phyloP scores from a whole-genome alignment of 1,140 invertebrate genomes.

The Halyomorpha halys region DNA sequence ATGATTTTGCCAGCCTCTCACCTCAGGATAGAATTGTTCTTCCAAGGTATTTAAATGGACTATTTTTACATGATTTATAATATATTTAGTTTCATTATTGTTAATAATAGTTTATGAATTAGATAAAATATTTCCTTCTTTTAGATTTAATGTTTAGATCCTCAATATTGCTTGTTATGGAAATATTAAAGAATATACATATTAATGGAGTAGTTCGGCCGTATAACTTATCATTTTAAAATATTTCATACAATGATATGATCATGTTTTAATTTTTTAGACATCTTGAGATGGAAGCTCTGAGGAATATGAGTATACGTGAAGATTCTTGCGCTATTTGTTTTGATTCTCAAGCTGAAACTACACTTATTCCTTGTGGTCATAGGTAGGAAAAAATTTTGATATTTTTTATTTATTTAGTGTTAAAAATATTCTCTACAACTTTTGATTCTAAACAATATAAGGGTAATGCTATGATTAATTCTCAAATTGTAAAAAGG shows the following conservation, averaged over 20 bases:
- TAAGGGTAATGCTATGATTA: too few relatives aligned
- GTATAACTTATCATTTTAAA: too few relatives aligned
- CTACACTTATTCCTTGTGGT: slow-evolving; percentile 65
- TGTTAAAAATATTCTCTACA: not conserved
- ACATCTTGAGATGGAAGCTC: slow-evolving; percentile 61
- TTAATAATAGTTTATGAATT: not conserved
- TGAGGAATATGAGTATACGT: slow-evolving; percentile 60
- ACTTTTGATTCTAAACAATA: not conserved
- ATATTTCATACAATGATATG: too few relatives aligned
- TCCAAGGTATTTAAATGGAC: slow-evolving; percentile 40
- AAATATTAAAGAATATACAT: too few relatives aligned
- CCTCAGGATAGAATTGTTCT: slow-evolving; percentile 58
- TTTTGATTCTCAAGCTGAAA: slow-evolving; percentile 66
- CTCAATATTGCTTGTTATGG: too few relatives aligned
- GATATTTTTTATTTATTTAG: not conserved
- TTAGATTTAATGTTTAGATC: too few relatives aligned
- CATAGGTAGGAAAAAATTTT: slow-evolving; percentile 51
- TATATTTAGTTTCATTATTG: too few relatives aligned
- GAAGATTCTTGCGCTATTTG: slow-evolving; percentile 84
- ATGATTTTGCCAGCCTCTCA: slow-evolving; percentile 58
- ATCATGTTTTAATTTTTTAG: slow-evolving; percentile 36
- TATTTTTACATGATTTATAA: too few relatives aligned
- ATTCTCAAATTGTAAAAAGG: too few relatives aligned
- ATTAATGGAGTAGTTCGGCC: too few relatives aligned
- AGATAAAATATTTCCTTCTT: not conserved